phyloP scores from a whole-genome alignment of 2,113 vertebrate species.

The Protomyctophum bolini region DNA sequence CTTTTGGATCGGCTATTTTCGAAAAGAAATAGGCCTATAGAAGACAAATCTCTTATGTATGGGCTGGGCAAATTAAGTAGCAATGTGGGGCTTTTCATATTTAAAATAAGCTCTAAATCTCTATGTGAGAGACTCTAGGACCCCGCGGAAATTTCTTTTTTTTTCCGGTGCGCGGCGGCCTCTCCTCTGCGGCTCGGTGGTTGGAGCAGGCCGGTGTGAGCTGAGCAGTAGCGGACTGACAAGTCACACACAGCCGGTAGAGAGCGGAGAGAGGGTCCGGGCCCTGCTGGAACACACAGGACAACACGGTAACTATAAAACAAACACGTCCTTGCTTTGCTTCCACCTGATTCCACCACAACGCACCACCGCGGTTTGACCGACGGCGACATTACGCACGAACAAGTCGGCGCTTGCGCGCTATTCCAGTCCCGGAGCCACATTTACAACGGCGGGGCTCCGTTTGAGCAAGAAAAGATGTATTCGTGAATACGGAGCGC shows the following conservation, averaged over 20 bases:
- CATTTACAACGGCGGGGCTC: conserved; percentile 37
- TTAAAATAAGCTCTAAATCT: not conserved
- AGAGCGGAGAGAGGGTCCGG: conserved; percentile 36
- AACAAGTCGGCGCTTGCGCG: conserved; percentile 51
- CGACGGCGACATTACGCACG: conserved; percentile 16
- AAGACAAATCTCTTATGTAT: too few relatives aligned
- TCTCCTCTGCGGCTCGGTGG: conserved; percentile 76
- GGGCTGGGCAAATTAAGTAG: too few relatives aligned
- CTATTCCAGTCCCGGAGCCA: conserved; percentile 12
- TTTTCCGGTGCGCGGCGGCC: conserved; percentile 58
- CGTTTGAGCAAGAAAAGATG: conserved; percentile 56
- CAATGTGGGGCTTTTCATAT: too few relatives aligned
- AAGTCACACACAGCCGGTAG: conserved; percentile 70
- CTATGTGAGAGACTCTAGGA: conserved; percentile 65
- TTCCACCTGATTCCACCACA: not conserved
- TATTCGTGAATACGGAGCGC: conserved; percentile 60
- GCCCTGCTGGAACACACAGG: conserved; percentile 47
- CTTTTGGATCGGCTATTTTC: too few relatives aligned
- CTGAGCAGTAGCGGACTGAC: conserved; percentile 67
- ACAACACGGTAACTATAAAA: conserved; percentile 83
- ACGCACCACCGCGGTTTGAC: conserved; percentile 5
- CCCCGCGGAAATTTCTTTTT: conserved; percentile 67
- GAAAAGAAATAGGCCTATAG: too few relatives aligned
- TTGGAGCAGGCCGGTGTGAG: conserved; percentile 66
- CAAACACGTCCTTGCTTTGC: conserved; percentile 41